phyloP scores from a whole-genome alignment of 35 echinoderm and acorn worm species.

The Chiridota heheva region DNA sequence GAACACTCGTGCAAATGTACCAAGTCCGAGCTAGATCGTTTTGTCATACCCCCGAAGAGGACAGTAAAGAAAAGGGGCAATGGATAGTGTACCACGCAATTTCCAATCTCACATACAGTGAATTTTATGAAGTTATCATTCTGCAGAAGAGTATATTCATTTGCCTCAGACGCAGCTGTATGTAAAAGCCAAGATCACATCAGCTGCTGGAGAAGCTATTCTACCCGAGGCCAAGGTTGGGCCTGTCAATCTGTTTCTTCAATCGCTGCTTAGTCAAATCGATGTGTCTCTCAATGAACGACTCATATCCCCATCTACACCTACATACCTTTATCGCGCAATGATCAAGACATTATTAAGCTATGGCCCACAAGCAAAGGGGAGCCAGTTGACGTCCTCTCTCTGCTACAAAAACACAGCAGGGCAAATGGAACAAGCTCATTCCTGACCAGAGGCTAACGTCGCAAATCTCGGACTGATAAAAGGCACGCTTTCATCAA shows the following conservation, averaged over 20 bases:
- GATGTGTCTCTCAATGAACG: constrained; percentile 55
- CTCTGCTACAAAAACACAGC: constrained; percentile 71
- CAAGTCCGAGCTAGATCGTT: constrained; percentile 59
- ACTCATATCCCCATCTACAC: constrained; percentile 14
- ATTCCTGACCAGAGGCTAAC: constrained; percentile 2
- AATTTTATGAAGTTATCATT: constrained; percentile 55
- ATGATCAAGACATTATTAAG: constrained; percentile 56
- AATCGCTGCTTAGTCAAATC: constrained; percentile 56
- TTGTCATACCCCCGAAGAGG: constrained; percentile 37
- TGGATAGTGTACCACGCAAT: constrained; percentile 36
- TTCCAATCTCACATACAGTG: constrained; percentile 21
- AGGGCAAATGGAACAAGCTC: constrained; percentile 27
- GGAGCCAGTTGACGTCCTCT: constrained; percentile 39
- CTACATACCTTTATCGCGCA: constrained; percentile 57
- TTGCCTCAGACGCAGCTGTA: constrained; percentile 42
- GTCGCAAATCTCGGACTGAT: constrained; percentile 13
- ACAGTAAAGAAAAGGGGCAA: constrained; percentile 52
- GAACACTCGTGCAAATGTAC: constrained; percentile 25
- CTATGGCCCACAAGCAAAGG: constrained; percentile 35
- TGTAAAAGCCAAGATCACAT: constrained; percentile 54
- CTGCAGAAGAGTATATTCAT: constrained; percentile 51
- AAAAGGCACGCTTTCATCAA: constrained; percentile 14
- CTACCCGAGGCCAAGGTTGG: constrained; percentile 39
- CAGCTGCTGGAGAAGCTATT: constrained; percentile 29
- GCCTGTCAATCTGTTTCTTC: constrained; percentile 55